Percentiles rank a stretch among this genome's conserved stretches.
Evolutionary conservation across 2,113 vertebrate species (phyloP).

Genomic region (Pollimyrus isidori): DNA sequence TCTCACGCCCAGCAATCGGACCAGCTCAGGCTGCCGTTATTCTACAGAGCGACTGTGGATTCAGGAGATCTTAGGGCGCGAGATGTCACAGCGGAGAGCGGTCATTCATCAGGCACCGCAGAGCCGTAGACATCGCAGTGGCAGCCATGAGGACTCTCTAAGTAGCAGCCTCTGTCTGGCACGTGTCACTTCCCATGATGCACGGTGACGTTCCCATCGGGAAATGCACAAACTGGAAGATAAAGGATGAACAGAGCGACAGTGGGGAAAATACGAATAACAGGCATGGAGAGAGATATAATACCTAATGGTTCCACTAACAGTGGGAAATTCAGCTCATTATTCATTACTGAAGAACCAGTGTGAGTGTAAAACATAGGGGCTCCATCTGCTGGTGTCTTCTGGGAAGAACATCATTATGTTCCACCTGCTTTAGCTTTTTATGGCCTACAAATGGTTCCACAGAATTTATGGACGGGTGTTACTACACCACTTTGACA

Average conservation of each 20-base stretch:
- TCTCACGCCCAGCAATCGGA: constrained; percentile 50
- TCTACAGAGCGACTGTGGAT: neutral
- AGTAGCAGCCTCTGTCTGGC: constrained; percentile 4
- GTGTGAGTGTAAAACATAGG: constrained; percentile 39
- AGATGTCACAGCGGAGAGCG: neutral
- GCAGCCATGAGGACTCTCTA: neutral
- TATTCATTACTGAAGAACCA: neutral
- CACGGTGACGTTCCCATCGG: neutral
- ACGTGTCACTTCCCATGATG: constrained; percentile 47
- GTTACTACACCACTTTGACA: neutral
- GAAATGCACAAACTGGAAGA: neutral
- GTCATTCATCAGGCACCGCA: constrained; percentile 35
- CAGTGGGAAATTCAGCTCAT: neutral
- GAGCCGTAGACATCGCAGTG: constrained; percentile 28
- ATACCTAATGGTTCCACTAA: constrained; percentile 23
- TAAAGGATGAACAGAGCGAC: neutral
- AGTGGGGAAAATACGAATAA: neutral
- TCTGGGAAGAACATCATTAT: constrained; percentile 12
- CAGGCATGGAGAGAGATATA: constrained; percentile 35
- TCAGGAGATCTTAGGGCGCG: neutral
- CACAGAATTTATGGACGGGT: neutral
- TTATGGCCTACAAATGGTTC: neutral
- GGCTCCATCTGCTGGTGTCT: constrained; percentile 51
- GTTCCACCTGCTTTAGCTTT: neutral
- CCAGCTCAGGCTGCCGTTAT: neutral